Evolutionary conservation across 2,113 vertebrate genomes (phyloP).

Genomic region (Caloenas nicobarica): DNA sequence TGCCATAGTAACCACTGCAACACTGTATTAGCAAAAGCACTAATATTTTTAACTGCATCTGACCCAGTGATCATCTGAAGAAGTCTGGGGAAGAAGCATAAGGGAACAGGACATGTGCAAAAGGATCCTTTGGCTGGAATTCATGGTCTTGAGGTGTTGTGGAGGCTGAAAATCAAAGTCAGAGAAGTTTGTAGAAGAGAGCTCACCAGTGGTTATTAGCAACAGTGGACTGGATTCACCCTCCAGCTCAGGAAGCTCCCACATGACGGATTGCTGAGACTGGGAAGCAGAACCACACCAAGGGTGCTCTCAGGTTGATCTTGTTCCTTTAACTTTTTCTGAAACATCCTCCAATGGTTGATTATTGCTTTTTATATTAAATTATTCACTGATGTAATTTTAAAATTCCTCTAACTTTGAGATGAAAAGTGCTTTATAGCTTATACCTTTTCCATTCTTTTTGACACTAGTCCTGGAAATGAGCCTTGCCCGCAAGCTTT

Average conservation of each 20-base stretch:
- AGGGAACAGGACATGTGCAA: background rate
- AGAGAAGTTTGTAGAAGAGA: background rate
- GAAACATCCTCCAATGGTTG: background rate
- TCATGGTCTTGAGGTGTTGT: background rate
- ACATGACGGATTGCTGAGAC: rapidly evolving
- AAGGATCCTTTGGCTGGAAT: background rate
- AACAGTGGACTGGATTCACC: background rate
- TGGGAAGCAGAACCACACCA: background rate
- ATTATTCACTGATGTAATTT: background rate
- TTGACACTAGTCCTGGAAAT: background rate
- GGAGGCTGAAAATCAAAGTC: background rate
- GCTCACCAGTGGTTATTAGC: background rate
- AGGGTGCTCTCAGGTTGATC: background rate
- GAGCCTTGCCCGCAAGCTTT: background rate
- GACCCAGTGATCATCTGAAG: background rate
- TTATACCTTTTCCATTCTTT: background rate
- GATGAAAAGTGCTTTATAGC: background rate
- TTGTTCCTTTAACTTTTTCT: background rate
- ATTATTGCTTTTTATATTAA: background rate
- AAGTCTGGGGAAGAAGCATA: background rate
- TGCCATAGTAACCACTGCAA: background rate
- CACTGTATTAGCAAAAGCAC: background rate
- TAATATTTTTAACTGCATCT: background rate
- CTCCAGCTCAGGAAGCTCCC: background rate
- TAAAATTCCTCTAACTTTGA: background rate